Percentiles rank a stretch among this genome's conserved stretches.
phyloP scores from a whole-genome alignment of 1,140 invertebrate genomes.

The Drosophila obscura region DNA sequence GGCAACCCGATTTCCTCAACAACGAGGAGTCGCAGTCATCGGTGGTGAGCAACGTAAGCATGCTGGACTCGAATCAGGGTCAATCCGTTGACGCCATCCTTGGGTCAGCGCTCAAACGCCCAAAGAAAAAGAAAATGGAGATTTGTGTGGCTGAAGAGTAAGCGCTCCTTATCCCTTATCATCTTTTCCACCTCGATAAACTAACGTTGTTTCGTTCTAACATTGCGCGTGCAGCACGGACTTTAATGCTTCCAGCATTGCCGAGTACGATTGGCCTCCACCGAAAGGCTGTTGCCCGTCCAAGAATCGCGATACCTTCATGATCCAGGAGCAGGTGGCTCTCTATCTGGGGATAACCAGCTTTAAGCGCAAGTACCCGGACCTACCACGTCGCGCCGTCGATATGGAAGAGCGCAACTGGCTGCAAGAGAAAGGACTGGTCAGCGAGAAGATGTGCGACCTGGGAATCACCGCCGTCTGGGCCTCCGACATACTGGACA shows the following conservation, averaged over 20 bases:
- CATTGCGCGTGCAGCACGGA: constrained; percentile 84
- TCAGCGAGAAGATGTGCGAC: constrained; percentile 96
- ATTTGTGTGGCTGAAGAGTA: constrained; percentile 88
- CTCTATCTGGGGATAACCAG: constrained; percentile 96
- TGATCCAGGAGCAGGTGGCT: constrained; percentile 94
- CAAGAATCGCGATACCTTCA: constrained; percentile 89
- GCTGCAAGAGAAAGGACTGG: constrained; percentile 92
- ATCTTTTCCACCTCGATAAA: background rate
- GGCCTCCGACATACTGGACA: constrained; percentile 95
- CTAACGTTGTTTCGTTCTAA: background rate
- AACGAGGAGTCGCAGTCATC: constrained; percentile 92
- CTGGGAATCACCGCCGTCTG: constrained; percentile 95
- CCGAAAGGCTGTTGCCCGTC: constrained; percentile 85
- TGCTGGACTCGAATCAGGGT: constrained; percentile 72
- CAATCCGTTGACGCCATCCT: constrained; percentile 62
- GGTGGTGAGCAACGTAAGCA: constrained; percentile 86
- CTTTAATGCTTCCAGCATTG: constrained; percentile 93
- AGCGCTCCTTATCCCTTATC: constrained; percentile 29
- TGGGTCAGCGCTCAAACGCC: constrained; percentile 79
- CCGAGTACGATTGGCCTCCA: constrained; percentile 97
- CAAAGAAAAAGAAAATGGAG: constrained; percentile 89
- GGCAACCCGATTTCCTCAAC: constrained; percentile 85
- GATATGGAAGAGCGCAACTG: constrained; percentile 96
- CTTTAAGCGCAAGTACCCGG: constrained; percentile 97
- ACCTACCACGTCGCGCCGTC: constrained; percentile 91